Evolutionary conservation across 2,113 vertebrate species (phyloP).

Genomic region (Antigone vipio): DNA sequence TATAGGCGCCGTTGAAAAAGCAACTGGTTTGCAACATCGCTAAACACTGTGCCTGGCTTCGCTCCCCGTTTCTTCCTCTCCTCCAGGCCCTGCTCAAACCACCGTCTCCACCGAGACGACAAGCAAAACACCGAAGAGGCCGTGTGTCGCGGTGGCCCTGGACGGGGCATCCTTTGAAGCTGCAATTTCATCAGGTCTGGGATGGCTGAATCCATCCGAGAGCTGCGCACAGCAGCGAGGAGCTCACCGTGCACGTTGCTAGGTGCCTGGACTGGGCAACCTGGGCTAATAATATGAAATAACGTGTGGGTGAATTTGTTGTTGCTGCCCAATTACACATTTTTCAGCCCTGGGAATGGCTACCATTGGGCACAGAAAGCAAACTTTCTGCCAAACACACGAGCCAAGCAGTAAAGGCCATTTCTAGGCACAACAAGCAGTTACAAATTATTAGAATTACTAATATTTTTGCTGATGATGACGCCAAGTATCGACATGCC

Average conservation of each 20-base stretch:
- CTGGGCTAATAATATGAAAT: neutral
- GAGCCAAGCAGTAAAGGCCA: neutral
- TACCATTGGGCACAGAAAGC: neutral
- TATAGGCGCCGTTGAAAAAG: fast-evolving
- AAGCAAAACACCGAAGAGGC: neutral
- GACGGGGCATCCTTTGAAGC: neutral
- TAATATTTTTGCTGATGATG: neutral
- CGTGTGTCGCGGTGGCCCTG: fast-evolving
- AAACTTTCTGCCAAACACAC: neutral
- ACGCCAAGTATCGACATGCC: fast-evolving
- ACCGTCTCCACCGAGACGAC: neutral
- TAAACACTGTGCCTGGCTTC: neutral
- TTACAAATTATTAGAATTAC: neutral
- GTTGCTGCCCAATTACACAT: neutral
- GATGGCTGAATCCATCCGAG: neutral
- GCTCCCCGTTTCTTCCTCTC: neutral
- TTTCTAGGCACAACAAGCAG: neutral
- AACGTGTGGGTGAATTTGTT: neutral
- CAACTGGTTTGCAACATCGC: neutral
- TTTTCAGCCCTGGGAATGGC: neutral
- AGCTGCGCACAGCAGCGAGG: neutral
- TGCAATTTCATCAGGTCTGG: neutral
- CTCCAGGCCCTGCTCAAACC: neutral
- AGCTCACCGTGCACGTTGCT: fast-evolving
- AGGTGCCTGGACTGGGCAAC: neutral